phyloP scores from a whole-genome alignment of 2,797 vertebrate genomes.

The Oceanodroma leucorhoa region DNA sequence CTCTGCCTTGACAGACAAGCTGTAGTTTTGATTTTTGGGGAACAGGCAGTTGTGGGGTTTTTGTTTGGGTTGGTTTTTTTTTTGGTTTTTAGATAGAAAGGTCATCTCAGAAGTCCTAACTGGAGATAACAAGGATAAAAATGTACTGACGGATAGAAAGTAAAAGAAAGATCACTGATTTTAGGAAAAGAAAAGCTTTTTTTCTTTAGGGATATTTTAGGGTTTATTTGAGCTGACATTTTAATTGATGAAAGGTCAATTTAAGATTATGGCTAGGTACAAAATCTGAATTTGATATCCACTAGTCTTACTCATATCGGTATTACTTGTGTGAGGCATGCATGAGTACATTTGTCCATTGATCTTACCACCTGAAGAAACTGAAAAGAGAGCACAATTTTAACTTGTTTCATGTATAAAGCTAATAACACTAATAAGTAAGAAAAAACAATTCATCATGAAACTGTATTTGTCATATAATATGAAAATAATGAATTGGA shows the following conservation, averaged over 20 bases:
- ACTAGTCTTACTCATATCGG: accelerated
- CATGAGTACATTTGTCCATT: accelerated
- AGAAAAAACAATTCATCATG: not conserved
- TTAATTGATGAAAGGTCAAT: not conserved
- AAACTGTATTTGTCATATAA: not conserved
- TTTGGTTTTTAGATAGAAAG: not conserved
- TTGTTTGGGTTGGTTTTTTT: accelerated
- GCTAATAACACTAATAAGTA: not conserved
- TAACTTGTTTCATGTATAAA: not conserved
- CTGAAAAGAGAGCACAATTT: not conserved
- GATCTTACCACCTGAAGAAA: not conserved
- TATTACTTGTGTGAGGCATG: not conserved
- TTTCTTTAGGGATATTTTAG: not conserved
- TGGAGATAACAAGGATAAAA: not conserved
- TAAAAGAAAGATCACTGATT: not conserved
- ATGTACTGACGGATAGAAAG: not conserved
- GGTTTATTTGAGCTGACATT: not conserved
- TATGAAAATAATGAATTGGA: not conserved
- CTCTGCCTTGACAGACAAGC: not conserved
- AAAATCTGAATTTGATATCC: not conserved
- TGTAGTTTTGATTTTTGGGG: not conserved
- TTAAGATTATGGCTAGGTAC: not conserved
- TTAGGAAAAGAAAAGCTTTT: not conserved
- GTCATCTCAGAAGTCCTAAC: not conserved
- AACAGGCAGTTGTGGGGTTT: accelerated